Percentiles rank a stretch among this genome's conserved stretches.
Evolutionary conservation across 2,797 vertebrate genomes (phyloP).

Genomic region (Enteromius mattozi): DNA sequence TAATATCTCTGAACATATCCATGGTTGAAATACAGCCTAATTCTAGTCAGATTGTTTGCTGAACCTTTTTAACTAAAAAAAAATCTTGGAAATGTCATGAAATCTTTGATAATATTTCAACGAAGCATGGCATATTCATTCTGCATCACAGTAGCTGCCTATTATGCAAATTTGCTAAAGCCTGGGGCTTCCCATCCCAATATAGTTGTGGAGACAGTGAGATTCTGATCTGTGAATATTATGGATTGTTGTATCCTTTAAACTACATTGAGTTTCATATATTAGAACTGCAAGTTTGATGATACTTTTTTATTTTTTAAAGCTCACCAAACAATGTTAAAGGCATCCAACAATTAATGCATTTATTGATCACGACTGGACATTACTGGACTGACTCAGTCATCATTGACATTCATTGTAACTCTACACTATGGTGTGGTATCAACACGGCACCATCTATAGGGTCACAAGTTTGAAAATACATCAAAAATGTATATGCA

Average conservation of each 20-base stretch:
- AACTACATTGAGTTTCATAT: conserved; percentile 42
- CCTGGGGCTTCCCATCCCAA: conserved; percentile 11
- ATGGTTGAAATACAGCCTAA: not conserved
- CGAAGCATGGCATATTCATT: conserved; percentile 15
- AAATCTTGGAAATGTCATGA: conserved; percentile 1
- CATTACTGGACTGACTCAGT: conserved; percentile 57
- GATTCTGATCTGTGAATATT: conserved; percentile 37
- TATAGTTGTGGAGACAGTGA: conserved; percentile 32
- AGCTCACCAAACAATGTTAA: conserved; percentile 57
- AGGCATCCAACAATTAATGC: conserved; percentile 56
- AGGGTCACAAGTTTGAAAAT: conserved; percentile 54
- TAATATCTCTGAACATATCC: not conserved
- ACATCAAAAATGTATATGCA: conserved; percentile 54
- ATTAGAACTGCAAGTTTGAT: conserved; percentile 33
- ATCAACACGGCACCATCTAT: conserved; percentile 55
- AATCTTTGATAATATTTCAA: conserved; percentile 15
- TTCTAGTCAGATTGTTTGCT: not conserved
- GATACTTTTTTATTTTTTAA: not conserved
- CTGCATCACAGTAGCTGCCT: conserved; percentile 40
- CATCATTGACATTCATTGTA: conserved; percentile 56
- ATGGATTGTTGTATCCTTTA: conserved; percentile 25
- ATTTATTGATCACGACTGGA: conserved; percentile 58
- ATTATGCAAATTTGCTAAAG: conserved; percentile 25
- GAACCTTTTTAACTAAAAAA: not conserved
- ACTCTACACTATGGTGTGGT: conserved; percentile 56